Evolutionary conservation across 2,888 invertebrate genomes (phyloP).

Genomic region (Idaea straminata): DNA sequence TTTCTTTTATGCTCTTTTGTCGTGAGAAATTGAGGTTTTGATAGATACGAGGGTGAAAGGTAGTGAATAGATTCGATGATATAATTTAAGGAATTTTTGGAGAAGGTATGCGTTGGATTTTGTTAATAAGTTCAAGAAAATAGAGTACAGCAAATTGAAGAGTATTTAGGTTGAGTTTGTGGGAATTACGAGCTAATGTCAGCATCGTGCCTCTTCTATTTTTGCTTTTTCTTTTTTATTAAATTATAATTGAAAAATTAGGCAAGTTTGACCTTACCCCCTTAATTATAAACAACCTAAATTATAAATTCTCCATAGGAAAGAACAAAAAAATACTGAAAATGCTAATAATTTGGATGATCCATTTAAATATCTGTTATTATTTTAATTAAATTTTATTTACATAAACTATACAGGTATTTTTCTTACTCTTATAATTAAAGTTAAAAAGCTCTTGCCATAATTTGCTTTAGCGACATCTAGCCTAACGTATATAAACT

Average conservation of each 20-base stretch:
- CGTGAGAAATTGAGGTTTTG: conserved; percentile 54
- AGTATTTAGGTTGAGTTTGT: too few relatives aligned
- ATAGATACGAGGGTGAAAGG: conserved; percentile 39
- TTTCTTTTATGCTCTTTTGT: conserved; percentile 1
- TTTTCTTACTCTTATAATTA: too few relatives aligned
- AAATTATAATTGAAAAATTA: too few relatives aligned
- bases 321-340: background rate
- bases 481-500: background rate
- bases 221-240: too few relatives aligned
- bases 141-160: too few relatives aligned
- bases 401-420: too few relatives aligned
- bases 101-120: background rate
- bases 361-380: too few relatives aligned
- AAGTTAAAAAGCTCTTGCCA: background rate
- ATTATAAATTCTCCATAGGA: background rate
- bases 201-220: too few relatives aligned
- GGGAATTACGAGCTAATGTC: too few relatives aligned
- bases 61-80: conserved; percentile 47
- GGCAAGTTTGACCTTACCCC: too few relatives aligned
- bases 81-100: conserved; percentile 55
- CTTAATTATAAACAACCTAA: background rate
- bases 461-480: background rate
- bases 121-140: background rate
- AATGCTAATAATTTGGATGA: background rate
- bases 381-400: too few relatives aligned